These are phyloP conservation scores for Siniperca knerii DNA, from an alignment of 2,113 vertebrate species.

Conservation along the genomic window DNA sequence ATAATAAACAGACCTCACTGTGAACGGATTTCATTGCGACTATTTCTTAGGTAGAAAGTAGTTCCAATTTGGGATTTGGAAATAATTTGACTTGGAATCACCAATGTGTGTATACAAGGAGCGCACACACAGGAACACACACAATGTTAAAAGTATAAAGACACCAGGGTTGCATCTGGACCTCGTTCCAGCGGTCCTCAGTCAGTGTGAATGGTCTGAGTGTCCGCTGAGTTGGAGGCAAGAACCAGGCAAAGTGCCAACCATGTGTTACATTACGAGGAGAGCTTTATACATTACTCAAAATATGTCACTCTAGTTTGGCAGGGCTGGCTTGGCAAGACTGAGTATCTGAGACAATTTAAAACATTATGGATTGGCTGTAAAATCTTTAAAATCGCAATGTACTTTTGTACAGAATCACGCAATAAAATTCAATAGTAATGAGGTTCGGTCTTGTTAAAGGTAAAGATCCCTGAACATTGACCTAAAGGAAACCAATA, in stretches of 20 bases:
- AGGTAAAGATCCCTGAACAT: constrained; percentile 7
- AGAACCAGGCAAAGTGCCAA: constrained; percentile 33
- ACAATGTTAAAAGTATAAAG: background rate
- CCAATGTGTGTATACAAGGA: background rate
- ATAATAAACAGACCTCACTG: background rate
- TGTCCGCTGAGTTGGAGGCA: constrained; percentile 22
- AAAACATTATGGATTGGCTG: constrained; percentile 16
- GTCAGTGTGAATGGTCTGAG: background rate
- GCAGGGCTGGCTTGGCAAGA: background rate
- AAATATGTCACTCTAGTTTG: constrained; percentile 22
- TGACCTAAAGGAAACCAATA: constrained; percentile 8
- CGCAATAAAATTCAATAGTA: constrained; percentile 12
- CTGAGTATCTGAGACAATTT: constrained; percentile 16
- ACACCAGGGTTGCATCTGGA: background rate
- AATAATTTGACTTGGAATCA: background rate
- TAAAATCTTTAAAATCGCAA: constrained; percentile 6
- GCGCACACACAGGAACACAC: background rate
- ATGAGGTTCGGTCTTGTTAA: constrained; percentile 19
- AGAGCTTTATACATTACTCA: constrained; percentile 32
- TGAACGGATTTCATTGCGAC: too few species aligned
- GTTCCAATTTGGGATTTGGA: background rate
- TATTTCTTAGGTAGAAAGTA: background rate
- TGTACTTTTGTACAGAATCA: constrained; percentile 16
- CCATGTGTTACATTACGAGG: constrained; percentile 22
- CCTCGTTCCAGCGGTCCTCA: background rate